Percentiles rank a stretch among this genome's conserved stretches.
Conservation (phyloP, 2,113 vertebrate species). For the Gadus chalcogrammus region DNA sequence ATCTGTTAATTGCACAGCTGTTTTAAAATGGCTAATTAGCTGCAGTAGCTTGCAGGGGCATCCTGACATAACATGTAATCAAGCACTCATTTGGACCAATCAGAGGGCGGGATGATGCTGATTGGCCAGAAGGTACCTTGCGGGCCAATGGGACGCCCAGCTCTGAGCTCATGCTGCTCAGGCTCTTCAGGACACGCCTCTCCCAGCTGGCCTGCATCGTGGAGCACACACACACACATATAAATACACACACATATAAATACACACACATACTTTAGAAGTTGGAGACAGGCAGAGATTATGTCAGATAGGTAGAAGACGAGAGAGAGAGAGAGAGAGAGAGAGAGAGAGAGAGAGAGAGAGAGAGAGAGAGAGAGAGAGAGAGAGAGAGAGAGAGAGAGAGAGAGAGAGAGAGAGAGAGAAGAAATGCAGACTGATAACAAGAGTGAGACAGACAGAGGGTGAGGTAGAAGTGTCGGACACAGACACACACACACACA, state of each 20-base stretch:
- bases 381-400: no score
- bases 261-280: not conserved
- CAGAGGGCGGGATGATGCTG: not conserved
- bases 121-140: constrained; percentile 70
- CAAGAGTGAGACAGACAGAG: no score
- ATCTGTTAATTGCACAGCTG: not conserved
- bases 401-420: constrained; percentile 5
- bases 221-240: constrained; percentile 22
- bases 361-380: no score
- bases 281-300: not conserved
- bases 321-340: no score
- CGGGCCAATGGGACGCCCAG: constrained; percentile 87
- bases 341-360: no score
- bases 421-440: no score
- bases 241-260: constrained; percentile 13
- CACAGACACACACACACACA: no score
- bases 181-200: constrained; percentile 92
- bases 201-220: constrained; percentile 89
- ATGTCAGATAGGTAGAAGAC: constrained; percentile 4
- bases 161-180: constrained; percentile 97
- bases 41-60: no score
- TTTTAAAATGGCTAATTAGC: not conserved
- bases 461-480: no score
- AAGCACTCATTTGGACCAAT: no score
- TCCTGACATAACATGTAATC: no score